A percentile compares a stretch with the other conserved stretches of the same genome.
Evolutionary conservation across 2,797 vertebrate genomes (phyloP).

Genomic region (Sciurus vulgaris): DNA sequence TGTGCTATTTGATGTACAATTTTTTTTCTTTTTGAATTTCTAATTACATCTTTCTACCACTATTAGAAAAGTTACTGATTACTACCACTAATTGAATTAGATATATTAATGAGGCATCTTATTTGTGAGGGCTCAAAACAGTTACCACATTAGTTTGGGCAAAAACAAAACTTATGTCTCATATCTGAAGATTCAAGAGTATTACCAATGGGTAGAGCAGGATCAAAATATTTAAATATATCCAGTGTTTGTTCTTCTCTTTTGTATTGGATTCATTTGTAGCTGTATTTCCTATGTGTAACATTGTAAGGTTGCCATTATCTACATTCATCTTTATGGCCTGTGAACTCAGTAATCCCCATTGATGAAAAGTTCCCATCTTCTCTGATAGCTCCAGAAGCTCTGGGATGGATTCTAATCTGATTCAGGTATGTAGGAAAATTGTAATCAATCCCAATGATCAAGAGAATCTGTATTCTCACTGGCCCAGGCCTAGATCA

Average conservation of each 20-base stretch:
- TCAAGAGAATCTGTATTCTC: not conserved
- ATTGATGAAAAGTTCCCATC: not conserved
- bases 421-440: not conserved
- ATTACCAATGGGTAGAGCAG: not conserved
- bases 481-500: not conserved
- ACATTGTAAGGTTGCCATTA: not conserved
- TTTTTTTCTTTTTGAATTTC: constrained; percentile 35
- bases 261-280: constrained; percentile 10
- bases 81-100: not conserved
- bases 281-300: not conserved
- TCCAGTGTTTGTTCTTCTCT: not conserved
- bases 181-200: not conserved
- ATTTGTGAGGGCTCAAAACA: not conserved
- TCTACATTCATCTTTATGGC: not conserved
- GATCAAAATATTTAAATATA: not conserved
- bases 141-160: not conserved
- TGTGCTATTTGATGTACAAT: not conserved
- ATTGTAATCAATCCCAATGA: not conserved
- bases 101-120: not conserved
- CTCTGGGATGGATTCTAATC: not conserved
- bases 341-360: not conserved
- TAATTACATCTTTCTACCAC: constrained; percentile 30
- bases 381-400: not conserved
- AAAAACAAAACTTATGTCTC: not conserved
- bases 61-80: constrained; percentile 26